A percentile compares a stretch with the other conserved stretches of the same genome.
Conservation (phyloP, 1,140 invertebrate species). For the Drosophila willistoni region DNA sequence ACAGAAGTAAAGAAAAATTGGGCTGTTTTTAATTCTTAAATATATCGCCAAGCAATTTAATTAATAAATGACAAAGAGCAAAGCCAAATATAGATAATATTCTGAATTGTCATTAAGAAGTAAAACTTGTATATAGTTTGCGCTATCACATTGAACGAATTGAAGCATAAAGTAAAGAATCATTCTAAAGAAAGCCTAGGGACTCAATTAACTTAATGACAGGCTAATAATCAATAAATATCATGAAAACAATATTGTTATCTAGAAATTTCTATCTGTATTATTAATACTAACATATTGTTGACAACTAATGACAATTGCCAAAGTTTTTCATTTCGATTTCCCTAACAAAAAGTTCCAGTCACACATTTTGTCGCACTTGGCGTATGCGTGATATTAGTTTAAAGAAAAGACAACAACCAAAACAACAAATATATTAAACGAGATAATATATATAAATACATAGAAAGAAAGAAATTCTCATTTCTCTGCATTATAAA, state of each 20-base stretch:
- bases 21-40: too few species aligned
- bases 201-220: constrained; percentile 9
- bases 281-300: constrained; percentile 3
- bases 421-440: not conserved
- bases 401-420: constrained; percentile 3
- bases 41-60: too few species aligned
- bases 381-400: constrained; percentile 57
- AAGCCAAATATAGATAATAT: too few species aligned
- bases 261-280: not conserved
- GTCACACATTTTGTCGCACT: constrained; percentile 31
- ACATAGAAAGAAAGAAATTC: constrained; percentile 3
- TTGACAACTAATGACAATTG: constrained; percentile 7
- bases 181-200: not conserved
- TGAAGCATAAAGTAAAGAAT: not conserved
- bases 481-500: constrained; percentile 19
- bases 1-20: too few species aligned
- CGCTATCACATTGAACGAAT: not conserved
- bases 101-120: too few species aligned
- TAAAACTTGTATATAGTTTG: not conserved
- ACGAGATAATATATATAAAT: not conserved
- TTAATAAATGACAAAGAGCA: too few species aligned
- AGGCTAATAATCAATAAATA: constrained; percentile 3
- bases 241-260: not conserved
- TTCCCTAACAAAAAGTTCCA: not conserved
- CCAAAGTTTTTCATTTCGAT: not conserved